Evolutionary conservation across 2,113 vertebrate species (phyloP), one percentile per base, ranked within the genome.

Genomic region (Phrynosoma blainvillii): DNA sequence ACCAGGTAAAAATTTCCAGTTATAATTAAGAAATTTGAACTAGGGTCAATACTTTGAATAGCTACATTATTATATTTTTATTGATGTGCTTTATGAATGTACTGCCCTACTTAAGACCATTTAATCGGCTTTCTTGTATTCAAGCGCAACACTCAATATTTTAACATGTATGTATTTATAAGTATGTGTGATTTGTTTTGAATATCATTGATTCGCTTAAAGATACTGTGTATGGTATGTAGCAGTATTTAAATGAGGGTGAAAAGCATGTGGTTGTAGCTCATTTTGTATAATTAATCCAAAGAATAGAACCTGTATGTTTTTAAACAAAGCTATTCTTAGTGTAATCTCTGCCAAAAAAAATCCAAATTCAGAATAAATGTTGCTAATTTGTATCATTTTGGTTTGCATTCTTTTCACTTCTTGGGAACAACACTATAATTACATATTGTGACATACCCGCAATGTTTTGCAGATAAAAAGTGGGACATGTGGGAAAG

Each of bases 221-320:
- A 89, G 79, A 32, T 52, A 59, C 84, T 85, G 5, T 92, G 81
- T 94, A 87, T 59, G 88, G 85, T 74, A 30, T 89, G 16, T 90
- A 85, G 88, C 90, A 59, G 66, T 89, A 93, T 86, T 90, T 87
- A 59, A 79, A 80, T 89, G 89, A 88, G 71, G 84, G 40, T 80
- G 89, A 56, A 88, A 91, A 89, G 92, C 87, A 86, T 93, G 56
- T 95, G 90, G 84, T 87, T 89, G 88, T 32, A 87, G 89, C 88
- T 95, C 95, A 85, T 90, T 94, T 95, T 92, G 52, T 89, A 86
- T 92, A 40, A 89, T 77, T 92, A 90, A 88, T 92, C 96, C 94
- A 96, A 97, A 97, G 94, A 96, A 94, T 92, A 92, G 13, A 89
- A 86, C 80, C 71, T 81, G 68, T 92, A 66, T 81, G 25, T 81